phyloP scores from a whole-genome alignment of 53 echinoderm and acorn worm genomes.

The Glandiceps talaboti region DNA sequence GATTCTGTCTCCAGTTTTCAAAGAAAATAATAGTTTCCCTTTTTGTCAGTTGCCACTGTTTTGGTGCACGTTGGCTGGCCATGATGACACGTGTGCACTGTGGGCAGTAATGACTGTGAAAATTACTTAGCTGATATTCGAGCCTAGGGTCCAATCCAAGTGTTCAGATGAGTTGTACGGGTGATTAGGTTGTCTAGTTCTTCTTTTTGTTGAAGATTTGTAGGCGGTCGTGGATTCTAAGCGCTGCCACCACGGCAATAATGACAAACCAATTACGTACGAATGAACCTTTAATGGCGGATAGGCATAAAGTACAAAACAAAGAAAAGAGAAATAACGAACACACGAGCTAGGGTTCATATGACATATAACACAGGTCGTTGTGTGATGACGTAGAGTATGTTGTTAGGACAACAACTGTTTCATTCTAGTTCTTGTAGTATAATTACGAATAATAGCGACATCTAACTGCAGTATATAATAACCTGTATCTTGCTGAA shows the following conservation, averaged over 20 bases:
- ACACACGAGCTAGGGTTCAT: not conserved
- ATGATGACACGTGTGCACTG: conserved; percentile 1
- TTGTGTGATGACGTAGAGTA: not conserved
- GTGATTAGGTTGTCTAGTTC: not conserved
- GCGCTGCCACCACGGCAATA: not conserved
- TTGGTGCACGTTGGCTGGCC: conserved; percentile 21
- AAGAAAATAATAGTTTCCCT: conserved; percentile 20
- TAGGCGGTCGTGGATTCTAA: not conserved
- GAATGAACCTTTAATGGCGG: not conserved
- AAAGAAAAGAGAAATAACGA: not conserved
- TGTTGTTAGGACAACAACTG: no score
- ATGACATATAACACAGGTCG: not conserved
- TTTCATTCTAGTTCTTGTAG: no score
- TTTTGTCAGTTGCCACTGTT: conserved; percentile 31
- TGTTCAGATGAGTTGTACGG: not conserved
- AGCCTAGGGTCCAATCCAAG: not conserved
- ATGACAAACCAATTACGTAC: not conserved
- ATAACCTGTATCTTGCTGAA: no score
- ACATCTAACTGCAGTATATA: no score
- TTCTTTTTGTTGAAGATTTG: not conserved
- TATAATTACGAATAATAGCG: no score
- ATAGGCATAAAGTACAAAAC: not conserved
- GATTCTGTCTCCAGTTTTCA: conserved; percentile 31
- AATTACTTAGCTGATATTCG: not conserved
- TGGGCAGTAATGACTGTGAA: not conserved